phyloP scores from a whole-genome alignment of 2,113 vertebrate species.

The Rhinoderma darwinii region DNA sequence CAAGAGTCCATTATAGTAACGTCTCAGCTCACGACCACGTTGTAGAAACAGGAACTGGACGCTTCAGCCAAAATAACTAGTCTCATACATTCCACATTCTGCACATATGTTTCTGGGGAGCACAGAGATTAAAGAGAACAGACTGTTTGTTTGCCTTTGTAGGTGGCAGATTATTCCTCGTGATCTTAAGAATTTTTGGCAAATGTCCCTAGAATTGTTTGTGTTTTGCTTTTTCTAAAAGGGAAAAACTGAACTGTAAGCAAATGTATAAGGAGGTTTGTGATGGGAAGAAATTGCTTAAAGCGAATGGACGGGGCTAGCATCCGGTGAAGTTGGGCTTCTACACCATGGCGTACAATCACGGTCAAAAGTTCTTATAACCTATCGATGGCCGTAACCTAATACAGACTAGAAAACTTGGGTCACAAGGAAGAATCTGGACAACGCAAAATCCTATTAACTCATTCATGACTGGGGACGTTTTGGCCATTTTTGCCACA shows the following conservation, averaged over 20 bases:
- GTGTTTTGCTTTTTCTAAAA: constrained; percentile 15
- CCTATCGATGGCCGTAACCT: background rate
- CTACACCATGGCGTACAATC: background rate
- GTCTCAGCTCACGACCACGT: background rate
- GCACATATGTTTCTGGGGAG: constrained; percentile 49
- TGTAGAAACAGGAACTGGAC: constrained; percentile 1
- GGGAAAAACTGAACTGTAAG: constrained; percentile 21
- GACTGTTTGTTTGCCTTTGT: constrained; percentile 54
- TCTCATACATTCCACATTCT: constrained; percentile 37
- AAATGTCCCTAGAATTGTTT: constrained; percentile 28
- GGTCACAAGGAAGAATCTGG: background rate
- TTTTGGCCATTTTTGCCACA: too few species aligned
- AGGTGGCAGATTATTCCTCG: constrained; percentile 43
- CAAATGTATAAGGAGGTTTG: constrained; percentile 14
- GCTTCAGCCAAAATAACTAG: constrained; percentile 1
- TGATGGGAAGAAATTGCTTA: background rate
- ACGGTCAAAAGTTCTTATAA: background rate
- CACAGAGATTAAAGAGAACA: constrained; percentile 49
- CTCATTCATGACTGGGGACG: background rate
- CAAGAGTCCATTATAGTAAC: constrained; percentile 21
- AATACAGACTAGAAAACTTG: background rate
- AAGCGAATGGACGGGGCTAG: background rate
- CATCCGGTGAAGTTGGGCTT: background rate
- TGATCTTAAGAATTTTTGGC: constrained; percentile 42
- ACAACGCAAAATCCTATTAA: background rate